A percentile compares a stretch with the other conserved stretches of the same genome.
phyloP scores from a whole-genome alignment of 2,113 vertebrate species.

The Mandrillus leucophaeus region DNA sequence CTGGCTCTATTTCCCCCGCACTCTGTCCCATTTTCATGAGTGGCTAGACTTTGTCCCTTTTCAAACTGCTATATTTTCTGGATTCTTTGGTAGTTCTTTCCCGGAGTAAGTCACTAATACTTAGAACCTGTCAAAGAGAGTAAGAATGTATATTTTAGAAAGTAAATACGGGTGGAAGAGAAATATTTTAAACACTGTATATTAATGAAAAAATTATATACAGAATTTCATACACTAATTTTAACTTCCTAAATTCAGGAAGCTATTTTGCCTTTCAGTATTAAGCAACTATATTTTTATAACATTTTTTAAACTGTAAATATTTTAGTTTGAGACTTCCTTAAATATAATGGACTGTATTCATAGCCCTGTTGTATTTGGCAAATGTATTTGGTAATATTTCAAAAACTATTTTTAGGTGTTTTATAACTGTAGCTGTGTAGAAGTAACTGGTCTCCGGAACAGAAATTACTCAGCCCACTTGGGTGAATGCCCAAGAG shows the following conservation, averaged over 20 bases:
- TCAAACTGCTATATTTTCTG: background rate
- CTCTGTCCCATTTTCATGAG: background rate
- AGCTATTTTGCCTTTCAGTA: background rate
- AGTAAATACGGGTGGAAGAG: background rate
- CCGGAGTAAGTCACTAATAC: background rate
- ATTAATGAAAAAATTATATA: background rate
- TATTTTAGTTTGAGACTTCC: constrained; percentile 10
- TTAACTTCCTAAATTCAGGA: background rate
- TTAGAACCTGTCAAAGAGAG: background rate
- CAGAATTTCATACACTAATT: background rate
- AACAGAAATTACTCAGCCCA: constrained; percentile 85
- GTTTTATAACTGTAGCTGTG: constrained; percentile 93
- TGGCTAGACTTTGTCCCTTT: background rate
- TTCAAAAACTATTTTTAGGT: constrained; percentile 82
- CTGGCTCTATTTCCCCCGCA: background rate
- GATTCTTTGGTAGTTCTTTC: background rate
- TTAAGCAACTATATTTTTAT: background rate
- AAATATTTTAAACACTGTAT: background rate
- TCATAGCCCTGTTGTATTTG: background rate
- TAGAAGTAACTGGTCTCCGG: constrained; percentile 79
- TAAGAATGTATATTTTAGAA: background rate
- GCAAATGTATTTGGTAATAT: background rate
- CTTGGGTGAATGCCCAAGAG: constrained; percentile 89
- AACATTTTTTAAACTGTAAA: background rate
- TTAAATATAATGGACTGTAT: constrained; percentile 30